Percentiles rank a stretch among this genome's conserved stretches.
phyloP scores from a whole-genome alignment of 2,113 vertebrate genomes.

The Myrmecophaga tridactyla region DNA sequence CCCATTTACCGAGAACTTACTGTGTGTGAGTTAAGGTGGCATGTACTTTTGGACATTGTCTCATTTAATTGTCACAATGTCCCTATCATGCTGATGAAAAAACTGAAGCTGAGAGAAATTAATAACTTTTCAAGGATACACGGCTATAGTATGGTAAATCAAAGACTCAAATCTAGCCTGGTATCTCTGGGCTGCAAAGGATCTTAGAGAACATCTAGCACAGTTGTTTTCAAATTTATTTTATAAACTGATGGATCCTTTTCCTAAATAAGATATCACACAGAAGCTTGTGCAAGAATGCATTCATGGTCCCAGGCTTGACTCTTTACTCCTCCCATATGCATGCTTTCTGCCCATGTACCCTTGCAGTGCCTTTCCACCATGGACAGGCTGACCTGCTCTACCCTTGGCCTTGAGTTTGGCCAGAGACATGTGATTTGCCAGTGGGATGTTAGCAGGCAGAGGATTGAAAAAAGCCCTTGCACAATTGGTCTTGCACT shows the following conservation, averaged over 20 bases:
- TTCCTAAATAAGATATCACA: neutral
- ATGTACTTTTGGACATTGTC: neutral
- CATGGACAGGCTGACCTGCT: neutral
- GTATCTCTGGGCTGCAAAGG: neutral
- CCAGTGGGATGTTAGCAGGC: neutral
- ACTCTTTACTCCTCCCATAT: neutral
- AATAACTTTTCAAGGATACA: no score
- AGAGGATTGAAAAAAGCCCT: neutral
- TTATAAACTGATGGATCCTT: neutral
- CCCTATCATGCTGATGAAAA: neutral
- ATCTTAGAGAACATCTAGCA: neutral
- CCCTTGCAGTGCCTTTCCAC: neutral
- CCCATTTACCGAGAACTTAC: neutral
- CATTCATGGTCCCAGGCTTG: no score
- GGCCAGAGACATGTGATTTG: neutral
- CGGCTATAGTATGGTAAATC: neutral
- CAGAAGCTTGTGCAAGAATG: neutral
- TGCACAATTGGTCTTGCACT: no score
- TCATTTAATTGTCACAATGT: neutral
- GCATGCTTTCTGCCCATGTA: neutral
- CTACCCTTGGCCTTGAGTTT: neutral
- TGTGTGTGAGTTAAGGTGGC: neutral
- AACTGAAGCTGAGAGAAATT: neutral
- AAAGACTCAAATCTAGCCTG: neutral
- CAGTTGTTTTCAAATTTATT: neutral